These are phyloP conservation scores for Bombylius major DNA, from an alignment of 2,888 invertebrate genomes.

Conservation along the genomic window DNA sequence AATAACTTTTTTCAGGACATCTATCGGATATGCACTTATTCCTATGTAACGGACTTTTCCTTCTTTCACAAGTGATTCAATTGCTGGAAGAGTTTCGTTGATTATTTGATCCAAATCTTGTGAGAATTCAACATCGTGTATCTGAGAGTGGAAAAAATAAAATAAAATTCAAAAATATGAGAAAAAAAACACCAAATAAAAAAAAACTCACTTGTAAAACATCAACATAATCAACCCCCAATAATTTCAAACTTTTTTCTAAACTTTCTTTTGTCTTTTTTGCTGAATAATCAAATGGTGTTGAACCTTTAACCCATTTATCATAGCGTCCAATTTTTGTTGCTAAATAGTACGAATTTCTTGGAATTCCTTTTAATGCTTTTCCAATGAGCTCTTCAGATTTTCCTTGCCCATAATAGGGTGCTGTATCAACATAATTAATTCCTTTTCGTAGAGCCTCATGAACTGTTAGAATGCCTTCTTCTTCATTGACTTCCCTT, in stretches of 20 bases:
- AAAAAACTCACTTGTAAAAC: conserved; percentile 60
- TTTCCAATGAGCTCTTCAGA: conserved; percentile 74
- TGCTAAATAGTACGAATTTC: conserved; percentile 74
- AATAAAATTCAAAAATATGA: no score
- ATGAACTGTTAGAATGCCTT: conserved; percentile 54
- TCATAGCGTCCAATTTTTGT: conserved; percentile 87
- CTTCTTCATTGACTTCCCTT: conserved; percentile 43
- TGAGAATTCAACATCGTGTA: conserved; percentile 89
- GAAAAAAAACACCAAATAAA: no score
- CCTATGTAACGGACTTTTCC: conserved; percentile 72
- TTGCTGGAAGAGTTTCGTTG: conserved; percentile 73
- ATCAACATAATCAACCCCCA: conserved; percentile 75
- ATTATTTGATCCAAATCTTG: conserved; percentile 59
- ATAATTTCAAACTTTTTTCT: conserved; percentile 54
- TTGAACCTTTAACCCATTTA: conserved; percentile 38
- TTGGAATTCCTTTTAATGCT: conserved; percentile 65
- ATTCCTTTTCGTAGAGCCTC: conserved; percentile 64
- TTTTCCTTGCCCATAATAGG: conserved; percentile 82
- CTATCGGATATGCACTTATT: conserved; percentile 74
- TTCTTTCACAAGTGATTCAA: conserved; percentile 58
- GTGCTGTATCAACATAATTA: conserved; percentile 86
- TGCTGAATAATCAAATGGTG: conserved; percentile 77
- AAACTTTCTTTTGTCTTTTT: conserved; percentile 64
- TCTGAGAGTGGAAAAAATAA: conserved; percentile 42
- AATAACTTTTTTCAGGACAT: conserved; percentile 59